Evolutionary conservation across 2,888 invertebrate genomes (phyloP), one percentile per base, ranked within the genome.

Genomic region (Pimpla rufipes): DNA sequence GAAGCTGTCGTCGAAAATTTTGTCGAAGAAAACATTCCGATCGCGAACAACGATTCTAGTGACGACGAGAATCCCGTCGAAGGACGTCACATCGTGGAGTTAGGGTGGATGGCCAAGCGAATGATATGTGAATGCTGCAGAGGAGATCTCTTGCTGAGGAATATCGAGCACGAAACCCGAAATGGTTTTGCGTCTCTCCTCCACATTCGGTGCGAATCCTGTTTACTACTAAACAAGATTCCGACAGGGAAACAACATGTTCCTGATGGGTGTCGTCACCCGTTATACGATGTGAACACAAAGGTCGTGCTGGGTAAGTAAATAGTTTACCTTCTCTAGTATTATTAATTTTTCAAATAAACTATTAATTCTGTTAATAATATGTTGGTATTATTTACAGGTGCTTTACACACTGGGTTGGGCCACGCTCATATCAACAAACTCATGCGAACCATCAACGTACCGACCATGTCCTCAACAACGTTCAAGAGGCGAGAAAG

Each of bases 401-500:
- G 57, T 13, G 71, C 57, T 57, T 40, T 71, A 42, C 71, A 71
- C 40, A 55, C 71, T 55, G 57, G 71, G 23, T 40, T 71, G 21
- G 71, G 42, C 23, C 55, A 55, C 23, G 21, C 21, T 23, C 52
- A 40, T 21, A 55, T 71, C 35, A 71, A 71, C 40, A 71, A 71
- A 55, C 71, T 71, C 40, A 40, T 71, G 18, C 42, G 55, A 55
- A 55, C 55, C n/a, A 55, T 40, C 57, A 52, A 71, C 42, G 29
- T 71, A 55, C 71, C 71, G 37, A 40, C 57, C 71, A 71, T 71
- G 55, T 37, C 71, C n/a, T 37, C 55, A 37, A 71, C 55, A 55
- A 55, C 55, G 23, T 71, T 71, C 55, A 71, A 71, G 55, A 37
- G 57, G 23, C 55, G 55, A 55, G 71, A 71, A 71, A 55, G 71